These are phyloP conservation scores for Pseudomyrmex concolor DNA, from an alignment of 1,140 invertebrate genomes.

Conservation along the genomic window DNA sequence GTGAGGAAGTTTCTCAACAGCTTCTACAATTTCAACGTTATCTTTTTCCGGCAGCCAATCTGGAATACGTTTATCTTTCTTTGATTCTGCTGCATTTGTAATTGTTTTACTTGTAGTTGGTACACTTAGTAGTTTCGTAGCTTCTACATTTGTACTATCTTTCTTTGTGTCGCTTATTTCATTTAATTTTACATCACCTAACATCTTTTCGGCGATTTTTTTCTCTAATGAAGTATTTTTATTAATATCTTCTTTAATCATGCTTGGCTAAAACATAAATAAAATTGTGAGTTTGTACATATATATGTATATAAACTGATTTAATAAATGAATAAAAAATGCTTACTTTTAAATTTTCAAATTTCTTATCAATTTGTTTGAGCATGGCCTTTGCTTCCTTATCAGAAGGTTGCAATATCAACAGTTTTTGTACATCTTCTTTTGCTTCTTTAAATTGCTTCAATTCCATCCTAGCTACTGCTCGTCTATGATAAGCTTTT, in stretches of 20 bases:
- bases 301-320: neutral
- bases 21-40: slow-evolving; percentile 85
- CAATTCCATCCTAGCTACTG: slow-evolving; percentile 88
- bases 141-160: neutral
- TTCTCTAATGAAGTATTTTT: slow-evolving; percentile 62
- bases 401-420: slow-evolving; percentile 91
- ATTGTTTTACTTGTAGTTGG: neutral
- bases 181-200: slow-evolving; percentile 23
- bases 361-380: slow-evolving; percentile 85
- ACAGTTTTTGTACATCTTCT: slow-evolving; percentile 88
- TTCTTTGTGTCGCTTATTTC: slow-evolving; percentile 37
- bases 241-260: slow-evolving; percentile 26
- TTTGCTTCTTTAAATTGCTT: slow-evolving; percentile 88
- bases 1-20: slow-evolving; percentile 87
- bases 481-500: slow-evolving; percentile 92
- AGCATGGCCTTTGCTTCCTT: slow-evolving; percentile 87
- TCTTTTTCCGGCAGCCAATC: slow-evolving; percentile 82
- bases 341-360: slow-evolving; percentile 81
- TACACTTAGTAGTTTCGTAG: slow-evolving; percentile 2
- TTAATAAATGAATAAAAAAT: slow-evolving; percentile 33
- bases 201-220: slow-evolving; percentile 69
- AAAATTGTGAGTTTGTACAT: slow-evolving; percentile 16
- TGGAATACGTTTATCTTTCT: slow-evolving; percentile 78
- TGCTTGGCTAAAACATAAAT: slow-evolving; percentile 61
- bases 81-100: slow-evolving; percentile 53